Evolutionary conservation across 35 echinoderm and acorn worm genomes (phyloP), one percentile per base, ranked within the genome.

Genomic region (Stichopus chloronotus): DNA sequence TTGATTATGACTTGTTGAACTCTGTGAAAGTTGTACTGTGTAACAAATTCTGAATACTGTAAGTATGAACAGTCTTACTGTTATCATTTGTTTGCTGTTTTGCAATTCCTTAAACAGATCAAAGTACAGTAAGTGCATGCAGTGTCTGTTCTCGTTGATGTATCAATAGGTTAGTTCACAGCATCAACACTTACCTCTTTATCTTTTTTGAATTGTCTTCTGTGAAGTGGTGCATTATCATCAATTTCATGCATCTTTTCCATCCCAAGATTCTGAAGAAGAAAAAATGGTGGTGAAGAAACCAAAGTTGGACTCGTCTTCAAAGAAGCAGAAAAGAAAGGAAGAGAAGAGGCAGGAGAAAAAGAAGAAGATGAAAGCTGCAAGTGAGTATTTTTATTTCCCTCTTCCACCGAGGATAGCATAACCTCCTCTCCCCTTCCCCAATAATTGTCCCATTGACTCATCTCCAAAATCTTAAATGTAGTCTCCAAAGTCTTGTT

Each of bases 351-450:
- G 55, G 19, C 55, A 55, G 4, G 80, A 83, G 0, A 83, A 83
- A 30, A 83, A 83, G 25, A 83, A 83, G 23, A 83, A 83, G 19
- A 83, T 83, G 80, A 83, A 83, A 57, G 80, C 80, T 43, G 8
- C 25, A 83, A 83, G 80, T 83, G 19, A 55, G 80, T 13, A 52
- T 13, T 13, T 0, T 52, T 52, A 79, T n/a, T 79, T 2, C 9
- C 77, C 8, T 22, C 59, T 43, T 0, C 30, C 30, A 43, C 30
- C 22, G 69, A 72, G 69, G 69, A 72, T 13, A 16, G 22, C 13
- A 2, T 13, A 72, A 72, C 13, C 22, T 72, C 69, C 22, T 72
- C 69, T 72, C 69, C 22, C 13, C 69, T 1, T 72, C 22, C 22
- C 13, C 4, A 21, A 72, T 72, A 72, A 13, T 72, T 72, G 69